phyloP scores from a whole-genome alignment of 2,888 invertebrate genomes.

The Rhopalosiphum nymphaeae region DNA sequence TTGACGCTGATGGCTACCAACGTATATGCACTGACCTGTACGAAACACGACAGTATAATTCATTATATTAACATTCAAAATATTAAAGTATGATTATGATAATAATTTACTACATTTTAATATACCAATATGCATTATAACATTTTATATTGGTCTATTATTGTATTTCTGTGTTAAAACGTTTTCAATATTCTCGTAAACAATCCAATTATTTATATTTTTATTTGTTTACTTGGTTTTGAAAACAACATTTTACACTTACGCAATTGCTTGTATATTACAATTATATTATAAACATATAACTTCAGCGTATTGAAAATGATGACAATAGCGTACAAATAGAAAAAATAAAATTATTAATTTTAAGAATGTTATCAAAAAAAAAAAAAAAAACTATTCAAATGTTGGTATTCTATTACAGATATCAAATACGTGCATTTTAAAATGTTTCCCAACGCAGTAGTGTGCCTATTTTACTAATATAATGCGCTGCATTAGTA shows the following conservation, averaged over 20 bases:
- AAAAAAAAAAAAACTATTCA: not conserved
- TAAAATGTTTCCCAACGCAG: not conserved
- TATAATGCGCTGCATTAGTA: not conserved
- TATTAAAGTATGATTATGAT: not conserved
- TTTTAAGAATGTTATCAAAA: too few relatives aligned
- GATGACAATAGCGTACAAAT: not conserved
- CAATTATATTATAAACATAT: not conserved
- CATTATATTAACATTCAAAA: not conserved
- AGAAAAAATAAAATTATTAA: not conserved
- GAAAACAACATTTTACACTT: not conserved
- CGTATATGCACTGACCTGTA: constrained; percentile 85
- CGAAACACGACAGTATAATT: not conserved
- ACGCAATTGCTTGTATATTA: not conserved
- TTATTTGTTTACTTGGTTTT: not conserved
- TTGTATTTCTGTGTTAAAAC: not conserved
- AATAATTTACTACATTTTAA: not conserved
- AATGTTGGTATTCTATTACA: not conserved
- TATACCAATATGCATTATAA: not conserved
- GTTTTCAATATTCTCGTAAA: constrained; percentile 8
- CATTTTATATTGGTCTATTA: constrained; percentile 16
- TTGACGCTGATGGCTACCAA: constrained; percentile 91
- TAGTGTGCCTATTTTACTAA: not conserved
- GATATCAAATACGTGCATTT: not conserved
- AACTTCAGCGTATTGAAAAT: not conserved
- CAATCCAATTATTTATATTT: not conserved